phyloP scores from a whole-genome alignment of 1,140 invertebrate species.

The Phymastichus coffea region DNA sequence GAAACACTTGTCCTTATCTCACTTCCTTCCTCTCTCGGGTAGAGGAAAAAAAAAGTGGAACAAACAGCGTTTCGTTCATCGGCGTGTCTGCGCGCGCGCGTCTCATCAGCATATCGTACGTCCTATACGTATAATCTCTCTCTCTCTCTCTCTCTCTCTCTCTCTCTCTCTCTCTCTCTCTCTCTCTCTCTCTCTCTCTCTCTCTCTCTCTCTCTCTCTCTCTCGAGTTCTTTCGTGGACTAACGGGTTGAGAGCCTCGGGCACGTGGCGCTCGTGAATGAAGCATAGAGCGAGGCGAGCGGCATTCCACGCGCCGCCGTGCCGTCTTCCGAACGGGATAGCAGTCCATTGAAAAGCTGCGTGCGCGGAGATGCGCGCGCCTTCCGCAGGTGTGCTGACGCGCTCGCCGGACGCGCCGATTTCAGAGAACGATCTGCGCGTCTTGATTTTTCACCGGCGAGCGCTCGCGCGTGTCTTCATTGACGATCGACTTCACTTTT shows the following conservation, averaged over 20 bases:
- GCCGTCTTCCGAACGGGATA: too few species aligned
- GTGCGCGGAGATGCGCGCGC: neutral
- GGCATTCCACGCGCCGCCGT: constrained; percentile 46
- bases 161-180: neutral
- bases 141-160: neutral
- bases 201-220: constrained; percentile 1
- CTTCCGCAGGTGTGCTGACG: too few species aligned
- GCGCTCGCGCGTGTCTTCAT: too few species aligned
- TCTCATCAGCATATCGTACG: constrained; percentile 7
- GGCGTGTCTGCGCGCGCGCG: constrained; percentile 96
- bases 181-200: neutral
- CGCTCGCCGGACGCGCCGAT: too few species aligned
- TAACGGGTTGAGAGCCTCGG: constrained; percentile 48
- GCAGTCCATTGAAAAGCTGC: too few species aligned
- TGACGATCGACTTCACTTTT: too few species aligned
- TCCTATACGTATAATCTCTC: neutral
- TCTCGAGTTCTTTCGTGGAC: neutral
- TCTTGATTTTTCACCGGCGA: too few species aligned
- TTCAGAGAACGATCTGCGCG: too few species aligned
- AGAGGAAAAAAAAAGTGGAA: too few species aligned
- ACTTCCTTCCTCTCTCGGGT: too few species aligned
- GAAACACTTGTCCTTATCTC: too few species aligned
- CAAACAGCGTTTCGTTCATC: too few species aligned
- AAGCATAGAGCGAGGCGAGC: constrained; percentile 46
- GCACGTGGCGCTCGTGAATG: constrained; percentile 52